Conservation (phyloP, 2,888 invertebrate species). For the Machimus rusticus region DNA sequence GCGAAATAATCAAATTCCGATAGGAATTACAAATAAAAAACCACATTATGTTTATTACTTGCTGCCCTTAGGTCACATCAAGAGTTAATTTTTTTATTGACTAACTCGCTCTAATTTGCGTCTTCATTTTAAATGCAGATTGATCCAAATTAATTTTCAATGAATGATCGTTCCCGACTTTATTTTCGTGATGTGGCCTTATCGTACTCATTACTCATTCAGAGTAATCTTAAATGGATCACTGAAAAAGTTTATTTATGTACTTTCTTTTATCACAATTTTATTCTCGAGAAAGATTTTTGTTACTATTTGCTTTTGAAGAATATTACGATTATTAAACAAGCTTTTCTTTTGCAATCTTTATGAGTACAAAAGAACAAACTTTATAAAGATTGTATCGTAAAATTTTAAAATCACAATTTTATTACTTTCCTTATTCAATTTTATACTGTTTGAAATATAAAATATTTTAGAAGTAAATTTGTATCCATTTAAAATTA, state of each 20-base stretch:
- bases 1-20: background rate
- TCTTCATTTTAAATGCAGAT: background rate
- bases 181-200: background rate
- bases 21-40: background rate
- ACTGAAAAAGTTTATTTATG: background rate
- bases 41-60: background rate
- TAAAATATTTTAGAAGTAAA: background rate
- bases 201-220: background rate
- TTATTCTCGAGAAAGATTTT: background rate
- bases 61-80: background rate
- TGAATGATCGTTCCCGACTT: background rate
- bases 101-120: background rate
- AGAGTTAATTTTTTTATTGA: background rate
- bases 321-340: background rate
- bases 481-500: background rate
- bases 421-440: background rate
- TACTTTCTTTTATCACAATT: background rate
- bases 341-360: too few species aligned
- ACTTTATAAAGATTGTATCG: too few species aligned
- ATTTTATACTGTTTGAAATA: background rate
- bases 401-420: too few species aligned
- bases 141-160: background rate
- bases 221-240: background rate
- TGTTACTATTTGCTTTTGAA: background rate
- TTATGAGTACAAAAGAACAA: too few species aligned